Evolutionary conservation across 2,797 vertebrate genomes (phyloP), one percentile per base, ranked within the genome.

Genomic region (Podarcis siculus): DNA sequence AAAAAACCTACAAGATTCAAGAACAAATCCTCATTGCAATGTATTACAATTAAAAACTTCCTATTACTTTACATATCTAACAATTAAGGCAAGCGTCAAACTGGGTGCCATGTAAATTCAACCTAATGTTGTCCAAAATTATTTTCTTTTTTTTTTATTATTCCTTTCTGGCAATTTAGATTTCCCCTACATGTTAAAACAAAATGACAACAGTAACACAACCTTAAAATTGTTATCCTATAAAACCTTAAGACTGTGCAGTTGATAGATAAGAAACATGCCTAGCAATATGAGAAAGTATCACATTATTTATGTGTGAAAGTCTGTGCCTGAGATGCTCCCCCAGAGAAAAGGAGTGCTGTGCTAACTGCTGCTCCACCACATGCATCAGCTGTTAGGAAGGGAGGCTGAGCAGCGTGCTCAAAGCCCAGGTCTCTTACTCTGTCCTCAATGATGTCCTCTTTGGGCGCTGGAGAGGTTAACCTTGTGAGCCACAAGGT

Each of bases 81-180:
- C 49, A 55, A 49, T 49, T 49, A 49, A 49, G 49, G 49, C 3
- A 49, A 86, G n/a, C 75, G 88, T 75, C 67, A 90, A 89, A 27
- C 23, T 64, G 87, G 90, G 61, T 0, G 0, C 86, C 15, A 25
- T 0, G n/a, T 42, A 86, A 89, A 87, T 1, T 37, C 15, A 39
- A 79, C 4, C 45, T 55, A 32, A 8, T 19, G 61, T 85, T 79
- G 92, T 73, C 6, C 42, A n/a, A 58, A 92, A 86, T 7, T 45
- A 76, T 4, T 58, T 82, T 85, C 75, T 37, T 19, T 35, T 37
- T 27, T 17, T 13, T 27, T 7, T n/a, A n/a, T 27, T 1, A 10
- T 8, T 58, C 55, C 49, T 58, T 86, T 71, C 25, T 58, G 23
- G 12, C 19, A 71, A 37, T 23, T 73, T 72, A 37, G 82, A 42